These are phyloP conservation scores for Potorous gilbertii DNA, from an alignment of 2,797 vertebrate genomes.

Conservation along the genomic window DNA sequence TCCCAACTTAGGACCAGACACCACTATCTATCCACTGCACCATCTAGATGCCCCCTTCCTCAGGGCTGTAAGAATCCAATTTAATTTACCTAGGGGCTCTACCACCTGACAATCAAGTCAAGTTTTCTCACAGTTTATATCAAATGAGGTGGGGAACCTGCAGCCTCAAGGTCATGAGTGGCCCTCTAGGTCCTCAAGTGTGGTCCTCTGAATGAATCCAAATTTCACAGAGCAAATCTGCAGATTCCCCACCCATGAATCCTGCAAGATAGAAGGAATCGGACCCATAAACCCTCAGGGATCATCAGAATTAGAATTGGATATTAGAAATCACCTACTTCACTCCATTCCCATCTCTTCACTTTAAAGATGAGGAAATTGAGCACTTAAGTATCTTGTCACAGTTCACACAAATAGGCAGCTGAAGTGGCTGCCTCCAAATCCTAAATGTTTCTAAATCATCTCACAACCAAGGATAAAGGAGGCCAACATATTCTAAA, in stretches of 20 bases:
- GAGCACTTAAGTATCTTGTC: not conserved
- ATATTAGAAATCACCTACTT: not conserved
- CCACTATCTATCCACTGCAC: not conserved
- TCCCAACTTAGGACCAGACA: too few species aligned
- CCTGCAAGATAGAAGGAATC: constrained; percentile 30
- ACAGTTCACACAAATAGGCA: not conserved
- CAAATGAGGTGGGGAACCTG: too few species aligned
- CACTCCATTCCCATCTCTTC: not conserved
- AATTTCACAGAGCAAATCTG: too few species aligned
- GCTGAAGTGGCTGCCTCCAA: not conserved
- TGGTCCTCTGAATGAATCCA: too few species aligned
- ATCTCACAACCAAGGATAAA: not conserved
- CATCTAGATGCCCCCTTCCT: not conserved
- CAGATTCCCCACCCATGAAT: not conserved
- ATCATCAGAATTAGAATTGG: not conserved
- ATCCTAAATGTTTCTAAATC: not conserved
- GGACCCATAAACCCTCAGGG: constrained; percentile 17
- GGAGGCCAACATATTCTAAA: not conserved
- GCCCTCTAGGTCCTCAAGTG: too few species aligned
- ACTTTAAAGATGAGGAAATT: not conserved
- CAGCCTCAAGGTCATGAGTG: too few species aligned
- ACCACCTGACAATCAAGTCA: not conserved
- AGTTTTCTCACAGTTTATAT: not conserved
- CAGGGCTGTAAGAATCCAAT: not conserved
- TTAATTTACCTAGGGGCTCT: not conserved